Conservation (phyloP, 2,113 vertebrate genomes). For the Lates calcarifer region DNA sequence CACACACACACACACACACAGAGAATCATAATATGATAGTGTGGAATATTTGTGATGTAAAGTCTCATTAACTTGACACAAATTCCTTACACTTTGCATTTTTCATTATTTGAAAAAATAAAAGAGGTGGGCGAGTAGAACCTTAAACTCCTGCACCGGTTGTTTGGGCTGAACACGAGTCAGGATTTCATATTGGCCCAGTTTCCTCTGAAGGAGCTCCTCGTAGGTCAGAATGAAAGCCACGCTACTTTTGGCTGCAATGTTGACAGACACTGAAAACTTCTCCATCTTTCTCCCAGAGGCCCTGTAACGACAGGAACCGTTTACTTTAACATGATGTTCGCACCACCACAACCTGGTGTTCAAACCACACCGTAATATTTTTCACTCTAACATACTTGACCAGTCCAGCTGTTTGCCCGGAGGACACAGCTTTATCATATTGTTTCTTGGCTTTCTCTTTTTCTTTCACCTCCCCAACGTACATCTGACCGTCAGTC, state of each 20-base stretch:
- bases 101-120: constrained; percentile 59
- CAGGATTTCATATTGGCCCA: constrained; percentile 90
- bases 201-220: constrained; percentile 90
- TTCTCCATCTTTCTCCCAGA: constrained; percentile 95
- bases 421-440: constrained; percentile 89
- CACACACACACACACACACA: constrained; percentile 16
- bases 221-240: constrained; percentile 91
- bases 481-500: constrained; percentile 86
- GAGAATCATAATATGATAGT: too few relatives aligned
- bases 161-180: constrained; percentile 92
- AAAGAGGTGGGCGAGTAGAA: neutral
- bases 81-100: constrained; percentile 53
- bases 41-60: too few relatives aligned
- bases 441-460: constrained; percentile 91
- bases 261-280: constrained; percentile 91
- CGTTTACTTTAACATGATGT: too few relatives aligned
- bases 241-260: constrained; percentile 87
- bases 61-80: neutral
- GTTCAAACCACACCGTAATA: constrained; percentile 55
- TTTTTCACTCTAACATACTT: constrained; percentile 81
- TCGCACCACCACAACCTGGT: neutral
- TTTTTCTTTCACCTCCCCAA: constrained; percentile 92
- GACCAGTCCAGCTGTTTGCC: constrained; percentile 91
- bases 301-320: constrained; percentile 39
- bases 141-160: constrained; percentile 85